phyloP scores from a whole-genome alignment of 2,888 invertebrate species.

The Sericinus montela region DNA sequence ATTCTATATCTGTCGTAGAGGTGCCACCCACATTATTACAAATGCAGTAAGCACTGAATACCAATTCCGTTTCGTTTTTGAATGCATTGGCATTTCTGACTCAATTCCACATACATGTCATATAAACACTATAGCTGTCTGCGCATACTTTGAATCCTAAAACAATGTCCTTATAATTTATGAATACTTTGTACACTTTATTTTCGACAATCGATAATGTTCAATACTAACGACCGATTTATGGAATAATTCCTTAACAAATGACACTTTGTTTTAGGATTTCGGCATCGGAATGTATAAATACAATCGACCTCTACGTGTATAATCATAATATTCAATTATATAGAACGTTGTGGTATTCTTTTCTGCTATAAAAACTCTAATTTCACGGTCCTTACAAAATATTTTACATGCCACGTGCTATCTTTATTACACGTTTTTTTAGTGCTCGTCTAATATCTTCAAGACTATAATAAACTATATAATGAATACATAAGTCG shows the following conservation, averaged over 20 bases:
- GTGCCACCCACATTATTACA: conserved; percentile 69
- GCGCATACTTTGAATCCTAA: conserved; percentile 28
- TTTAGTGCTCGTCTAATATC: not conserved
- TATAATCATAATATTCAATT: conserved; percentile 11
- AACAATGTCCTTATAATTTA: conserved; percentile 11
- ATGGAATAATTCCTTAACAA: conserved; percentile 12
- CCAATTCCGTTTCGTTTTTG: conserved; percentile 48
- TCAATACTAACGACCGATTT: conserved; percentile 14
- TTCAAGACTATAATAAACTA: not conserved
- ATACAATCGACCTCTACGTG: conserved; percentile 4
- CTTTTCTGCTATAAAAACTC: not conserved
- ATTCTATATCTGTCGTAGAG: conserved; percentile 51
- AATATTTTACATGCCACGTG: not conserved
- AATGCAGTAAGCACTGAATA: conserved; percentile 61
- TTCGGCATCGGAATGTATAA: conserved; percentile 14
- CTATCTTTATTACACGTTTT: not conserved
- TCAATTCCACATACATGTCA: conserved; percentile 54
- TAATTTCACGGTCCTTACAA: not conserved
- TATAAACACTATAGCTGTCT: conserved; percentile 45
- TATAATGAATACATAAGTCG: not conserved
- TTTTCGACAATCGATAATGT: conserved; percentile 10
- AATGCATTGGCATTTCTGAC: conserved; percentile 59
- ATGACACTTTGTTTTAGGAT: conserved; percentile 6
- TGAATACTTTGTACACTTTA: conserved; percentile 8
- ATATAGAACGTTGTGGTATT: not conserved